Percentiles rank a stretch among this genome's conserved stretches.
These are phyloP conservation scores for Propsilocerus akamusi DNA, from an alignment of 1,140 invertebrate species.

Conservation along the genomic window DNA sequence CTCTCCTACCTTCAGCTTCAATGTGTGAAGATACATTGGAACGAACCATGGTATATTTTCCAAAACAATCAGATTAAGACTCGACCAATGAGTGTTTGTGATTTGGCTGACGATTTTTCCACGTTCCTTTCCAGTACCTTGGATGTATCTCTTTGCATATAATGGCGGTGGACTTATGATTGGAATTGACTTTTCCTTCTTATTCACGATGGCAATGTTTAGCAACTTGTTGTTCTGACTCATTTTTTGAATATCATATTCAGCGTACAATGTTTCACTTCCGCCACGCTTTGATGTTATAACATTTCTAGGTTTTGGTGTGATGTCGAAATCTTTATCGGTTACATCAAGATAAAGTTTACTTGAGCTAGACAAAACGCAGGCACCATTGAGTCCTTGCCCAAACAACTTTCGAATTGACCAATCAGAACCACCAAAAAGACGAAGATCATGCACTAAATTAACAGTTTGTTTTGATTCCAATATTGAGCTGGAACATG, in stretches of 20 bases:
- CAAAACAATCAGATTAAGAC: slow-evolving; percentile 46
- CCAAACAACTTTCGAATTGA: slow-evolving; percentile 74
- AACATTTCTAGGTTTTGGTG: slow-evolving; percentile 31
- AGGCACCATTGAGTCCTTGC: slow-evolving; percentile 53
- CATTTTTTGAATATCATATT: slow-evolving; percentile 41
- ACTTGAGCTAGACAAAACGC: slow-evolving; percentile 57
- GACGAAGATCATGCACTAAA: slow-evolving; percentile 64
- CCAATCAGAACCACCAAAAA: slow-evolving; percentile 53
- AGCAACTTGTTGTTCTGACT: slow-evolving; percentile 31
- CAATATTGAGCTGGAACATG: slow-evolving; percentile 37
- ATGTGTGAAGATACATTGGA: slow-evolving; percentile 76
- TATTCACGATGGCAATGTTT: slow-evolving; percentile 37
- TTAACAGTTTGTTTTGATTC: slow-evolving; percentile 72
- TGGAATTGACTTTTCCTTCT: slow-evolving; percentile 21
- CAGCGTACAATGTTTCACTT: slow-evolving; percentile 37
- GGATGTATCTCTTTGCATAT: slow-evolving; percentile 61
- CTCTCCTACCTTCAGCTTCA: slow-evolving; percentile 42
- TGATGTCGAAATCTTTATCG: slow-evolving; percentile 33
- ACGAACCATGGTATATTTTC: slow-evolving; percentile 90
- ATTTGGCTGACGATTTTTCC: slow-evolving; percentile 71
- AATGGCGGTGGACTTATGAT: slow-evolving; percentile 45
- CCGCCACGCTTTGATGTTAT: slow-evolving; percentile 44
- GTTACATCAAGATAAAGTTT: slow-evolving; percentile 71
- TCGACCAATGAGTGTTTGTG: slow-evolving; percentile 52
- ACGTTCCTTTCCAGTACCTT: slow-evolving; percentile 70